Percentiles rank a stretch among this genome's conserved stretches.
phyloP scores from a whole-genome alignment of 2,888 invertebrate species.

The Cantharis rustica region DNA sequence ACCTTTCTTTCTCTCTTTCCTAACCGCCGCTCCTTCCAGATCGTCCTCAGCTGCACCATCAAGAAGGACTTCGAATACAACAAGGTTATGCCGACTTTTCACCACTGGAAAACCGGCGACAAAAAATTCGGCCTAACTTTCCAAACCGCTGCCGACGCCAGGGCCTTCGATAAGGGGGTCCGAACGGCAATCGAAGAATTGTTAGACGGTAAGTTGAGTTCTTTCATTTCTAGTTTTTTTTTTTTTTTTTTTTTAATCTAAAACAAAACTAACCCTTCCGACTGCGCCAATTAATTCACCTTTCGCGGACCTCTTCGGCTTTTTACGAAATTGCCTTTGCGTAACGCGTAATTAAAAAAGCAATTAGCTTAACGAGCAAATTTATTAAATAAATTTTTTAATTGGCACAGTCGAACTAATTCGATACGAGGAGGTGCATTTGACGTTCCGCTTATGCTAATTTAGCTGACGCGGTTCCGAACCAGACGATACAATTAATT shows the following conservation, averaged over 20 bases:
- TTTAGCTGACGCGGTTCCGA: not conserved
- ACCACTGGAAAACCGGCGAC: constrained; percentile 96
- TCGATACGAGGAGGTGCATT: not conserved
- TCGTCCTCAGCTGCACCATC: constrained; percentile 91
- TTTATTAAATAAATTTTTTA: not conserved
- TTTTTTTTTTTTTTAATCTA: no score
- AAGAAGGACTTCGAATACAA: constrained; percentile 96
- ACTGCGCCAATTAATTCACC: not conserved
- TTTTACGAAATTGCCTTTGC: not conserved
- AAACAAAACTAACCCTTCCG: no score
- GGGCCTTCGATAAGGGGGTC: constrained; percentile 93
- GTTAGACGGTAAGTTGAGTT: constrained; percentile 77
- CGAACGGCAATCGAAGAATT: constrained; percentile 87
- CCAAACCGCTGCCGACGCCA: constrained; percentile 92
- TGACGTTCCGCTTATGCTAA: not conserved
- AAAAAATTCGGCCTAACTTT: constrained; percentile 95
- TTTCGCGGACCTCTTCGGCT: not conserved
- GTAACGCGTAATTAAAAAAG: constrained; percentile 8
- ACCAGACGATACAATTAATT: not conserved
- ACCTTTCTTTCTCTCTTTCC: not conserved
- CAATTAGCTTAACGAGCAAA: not conserved
- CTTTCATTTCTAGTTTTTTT: constrained; percentile 18
- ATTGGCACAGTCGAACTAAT: not conserved
- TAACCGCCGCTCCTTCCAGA: constrained; percentile 60
- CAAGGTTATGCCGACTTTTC: constrained; percentile 98